Evolutionary conservation across 2,888 invertebrate species (phyloP).

Genomic region (Sesamia inferens): DNA sequence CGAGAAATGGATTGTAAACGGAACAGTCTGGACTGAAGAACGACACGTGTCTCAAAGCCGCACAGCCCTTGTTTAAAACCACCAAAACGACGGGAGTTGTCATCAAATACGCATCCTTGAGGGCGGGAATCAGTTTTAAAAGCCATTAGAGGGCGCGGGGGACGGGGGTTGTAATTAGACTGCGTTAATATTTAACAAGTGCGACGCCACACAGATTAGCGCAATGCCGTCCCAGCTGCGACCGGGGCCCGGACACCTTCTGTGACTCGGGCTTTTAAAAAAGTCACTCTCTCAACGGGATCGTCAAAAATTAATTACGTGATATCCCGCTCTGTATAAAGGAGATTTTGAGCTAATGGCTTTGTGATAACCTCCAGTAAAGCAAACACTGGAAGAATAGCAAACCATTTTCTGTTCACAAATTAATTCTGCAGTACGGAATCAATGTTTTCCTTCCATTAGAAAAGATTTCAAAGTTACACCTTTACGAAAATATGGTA

Average conservation of each 20-base stretch:
- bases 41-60: conserved; percentile 62
- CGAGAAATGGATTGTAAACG: conserved; percentile 45
- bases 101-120: conserved; percentile 89
- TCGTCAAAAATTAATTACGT: conserved; percentile 87
- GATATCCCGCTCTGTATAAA: conserved; percentile 72
- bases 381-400: conserved; percentile 23
- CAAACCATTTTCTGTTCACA: conserved; percentile 12
- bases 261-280: conserved; percentile 82
- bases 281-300: conserved; percentile 81
- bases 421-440: conserved; percentile 28
- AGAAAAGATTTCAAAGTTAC: conserved; percentile 56
- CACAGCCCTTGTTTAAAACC: conserved; percentile 70
- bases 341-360: conserved; percentile 76
- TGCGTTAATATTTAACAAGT: conserved; percentile 90
- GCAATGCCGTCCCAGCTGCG: conserved; percentile 83
- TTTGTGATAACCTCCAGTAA: conserved; percentile 71
- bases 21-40: conserved; percentile 36
- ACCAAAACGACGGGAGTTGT: conserved; percentile 84
- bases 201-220: conserved; percentile 86
- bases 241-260: conserved; percentile 80
- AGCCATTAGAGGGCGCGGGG: conserved; percentile 86
- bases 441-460: conserved; percentile 73
- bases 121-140: conserved; percentile 90
- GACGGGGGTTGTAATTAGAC: conserved; percentile 86
- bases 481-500: conserved; percentile 54